Base-by-base conservation (phyloP, 2,113 vertebrate species). In the Pluvialis apricaria region DNA sequence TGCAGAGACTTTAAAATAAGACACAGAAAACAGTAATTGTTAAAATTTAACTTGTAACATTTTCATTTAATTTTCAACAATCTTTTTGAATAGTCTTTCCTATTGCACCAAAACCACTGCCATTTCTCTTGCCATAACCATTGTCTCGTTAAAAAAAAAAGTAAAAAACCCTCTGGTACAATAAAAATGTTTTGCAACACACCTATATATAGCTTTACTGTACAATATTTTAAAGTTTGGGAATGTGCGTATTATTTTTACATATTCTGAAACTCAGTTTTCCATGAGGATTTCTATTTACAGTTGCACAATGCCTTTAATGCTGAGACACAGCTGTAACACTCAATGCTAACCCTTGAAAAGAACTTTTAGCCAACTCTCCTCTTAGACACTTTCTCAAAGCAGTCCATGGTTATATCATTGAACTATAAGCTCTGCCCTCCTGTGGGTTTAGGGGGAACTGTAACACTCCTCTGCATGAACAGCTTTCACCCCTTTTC, bases 391-490 rank as follows among this genome's bases (percentile, higher is more conserved):
- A 1, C 40, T 34, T 47, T 42, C 51, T 16, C 78, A 11, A 20
- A 44, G 72, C 31, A 2, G 5, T 2, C 31, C 9, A 1, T 9
- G 29, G 54, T 6, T 42, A 2, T 5, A 10, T 0, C 36, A 10
- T 9, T 8, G 36, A 29, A 13, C 4, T 9, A 4, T 3, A 15
- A 32, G 25, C 47, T 64, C n/a, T 85, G 80, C 38, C 32, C 40
- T 38, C 16, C 65, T 15, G 6, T 5, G 57, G 31, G 7, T 2
- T 34, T 22, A 9, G 15, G 17, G 54, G 58, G 26, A 44, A 31
- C 25, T 29, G 45, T 24, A 17, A 29, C 17, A 1, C 47, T 29
- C 28, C 34, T 34, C 38, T 6, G 2, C 40, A 20, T 0, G 9
- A 66, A 11, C 36, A 57, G 38, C 42, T 36, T 69, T 11, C 26